A percentile compares a stretch with the other conserved stretches of the same genome.
These are phyloP conservation scores for Cotesia congregata DNA, from an alignment of 2,888 invertebrate genomes.

Conservation along the genomic window DNA sequence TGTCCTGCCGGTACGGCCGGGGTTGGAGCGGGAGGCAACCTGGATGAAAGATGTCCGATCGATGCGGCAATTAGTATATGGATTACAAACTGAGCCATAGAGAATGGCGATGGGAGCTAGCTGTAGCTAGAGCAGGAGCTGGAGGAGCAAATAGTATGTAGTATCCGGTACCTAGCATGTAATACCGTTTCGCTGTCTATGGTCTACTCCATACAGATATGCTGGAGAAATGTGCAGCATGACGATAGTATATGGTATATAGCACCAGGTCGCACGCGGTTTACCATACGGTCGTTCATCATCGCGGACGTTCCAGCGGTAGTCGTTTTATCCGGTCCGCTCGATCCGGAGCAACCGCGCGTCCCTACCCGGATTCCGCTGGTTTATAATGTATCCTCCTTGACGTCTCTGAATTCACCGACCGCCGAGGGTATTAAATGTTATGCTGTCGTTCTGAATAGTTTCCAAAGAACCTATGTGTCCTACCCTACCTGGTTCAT, in stretches of 20 bases:
- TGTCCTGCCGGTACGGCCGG: too few relatives aligned
- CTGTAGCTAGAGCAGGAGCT: too few relatives aligned
- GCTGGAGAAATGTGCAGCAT: conserved; percentile 39
- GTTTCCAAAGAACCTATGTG: neutral
- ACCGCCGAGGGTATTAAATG: conserved; percentile 22
- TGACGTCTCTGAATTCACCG: conserved; percentile 31
- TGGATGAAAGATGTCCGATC: conserved; percentile 9
- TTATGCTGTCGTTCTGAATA: conserved; percentile 1
- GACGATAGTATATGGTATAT: conserved; percentile 39
- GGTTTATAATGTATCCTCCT: conserved; percentile 30
- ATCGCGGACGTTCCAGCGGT: conserved; percentile 52
- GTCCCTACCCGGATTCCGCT: conserved; percentile 31
- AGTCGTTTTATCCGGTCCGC: conserved; percentile 33
- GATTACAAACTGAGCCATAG: conserved; percentile 16
- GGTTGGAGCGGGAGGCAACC: too few relatives aligned
- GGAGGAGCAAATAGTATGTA: conserved; percentile 23
- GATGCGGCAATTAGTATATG: conserved; percentile 32
- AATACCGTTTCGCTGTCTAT: conserved; percentile 2
- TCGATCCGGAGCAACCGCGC: conserved; percentile 20
- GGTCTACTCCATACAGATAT: neutral
- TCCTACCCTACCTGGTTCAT: neutral
- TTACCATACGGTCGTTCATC: conserved; percentile 64
- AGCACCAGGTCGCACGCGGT: conserved; percentile 52
- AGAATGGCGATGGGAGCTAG: neutral
- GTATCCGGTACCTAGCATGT: conserved; percentile 9